Evolutionary conservation across 2,888 invertebrate genomes (phyloP), one percentile per base, ranked within the genome.

Genomic region (Crepidodera aurea): DNA sequence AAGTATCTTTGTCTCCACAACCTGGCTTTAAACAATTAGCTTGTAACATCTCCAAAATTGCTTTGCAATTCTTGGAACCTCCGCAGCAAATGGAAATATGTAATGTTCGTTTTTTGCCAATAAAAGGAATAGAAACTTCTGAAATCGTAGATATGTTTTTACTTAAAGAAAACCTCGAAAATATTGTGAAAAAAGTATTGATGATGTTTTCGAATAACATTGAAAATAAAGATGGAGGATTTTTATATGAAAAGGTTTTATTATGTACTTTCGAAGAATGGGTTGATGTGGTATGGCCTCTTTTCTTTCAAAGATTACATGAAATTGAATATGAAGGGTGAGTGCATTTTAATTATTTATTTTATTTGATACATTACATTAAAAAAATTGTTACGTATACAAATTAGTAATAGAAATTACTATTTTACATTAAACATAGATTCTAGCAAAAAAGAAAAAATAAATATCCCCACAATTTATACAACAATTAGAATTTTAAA

Each of bases 201-300:
- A 60, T 65, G 51, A 69, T 71, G 62, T 75, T 75, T 65, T 51
- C 53, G 7, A 73, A 69, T 50, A 74, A 74, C 46, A 67, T 72
- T 19, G 73, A 74, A 32, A 73, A 65, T 65, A 69, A 72, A 42
- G 74, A 73, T 60, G 74, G 69, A 5, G 69, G 71, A 3, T 65
- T 70, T 61, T 65, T 71, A 18, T 75, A 74, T 57, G 66, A 66
- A 66, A 61, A 60, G 15, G 4, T 73, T 25, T 59, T 71, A 13
- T 59, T 58, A 60, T 67, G 58, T 39, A 60, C 64, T 25, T 74
- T 75, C 67, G 68, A 70, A 7, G 50, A 65, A 18, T 74, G 73
- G 71, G 59, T 51, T 25, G 12, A 13, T 10, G 18, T 60, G 19
- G 50, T 74, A 25, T 74, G 73, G 73, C 72, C 72, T 1, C 37